phyloP scores from a whole-genome alignment of 2,797 vertebrate species.

The Apogon talboti region DNA sequence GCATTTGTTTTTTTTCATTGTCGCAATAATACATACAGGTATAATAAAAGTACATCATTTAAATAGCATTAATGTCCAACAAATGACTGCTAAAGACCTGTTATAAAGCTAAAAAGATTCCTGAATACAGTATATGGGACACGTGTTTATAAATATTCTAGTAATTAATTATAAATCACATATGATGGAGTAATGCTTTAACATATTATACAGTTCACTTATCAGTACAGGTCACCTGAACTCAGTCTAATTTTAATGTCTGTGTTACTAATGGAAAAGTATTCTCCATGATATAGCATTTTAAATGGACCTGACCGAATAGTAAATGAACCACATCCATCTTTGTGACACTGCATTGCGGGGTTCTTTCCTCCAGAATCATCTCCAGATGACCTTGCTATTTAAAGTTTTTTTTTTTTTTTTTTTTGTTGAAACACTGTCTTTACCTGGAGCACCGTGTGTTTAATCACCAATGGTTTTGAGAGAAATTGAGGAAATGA shows the following conservation, averaged over 20 bases:
- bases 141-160: slow-evolving; percentile 16
- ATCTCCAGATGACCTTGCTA: slow-evolving; percentile 80
- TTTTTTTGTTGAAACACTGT: slow-evolving; percentile 62
- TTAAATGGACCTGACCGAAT: slow-evolving; percentile 82
- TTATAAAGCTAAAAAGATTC: neutral
- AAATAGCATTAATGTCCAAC: neutral
- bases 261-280: slow-evolving; percentile 76
- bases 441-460: slow-evolving; percentile 52
- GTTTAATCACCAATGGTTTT: slow-evolving; percentile 56
- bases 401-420: slow-evolving; percentile 72
- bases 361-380: slow-evolving; percentile 75
- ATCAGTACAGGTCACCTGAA: slow-evolving; percentile 63
- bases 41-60: slow-evolving; percentile 23
- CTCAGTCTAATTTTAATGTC: slow-evolving; percentile 75
- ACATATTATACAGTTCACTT: slow-evolving; percentile 58
- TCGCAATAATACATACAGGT: neutral
- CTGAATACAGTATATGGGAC: neutral
- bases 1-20: slow-evolving; percentile 16
- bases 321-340: slow-evolving; percentile 84
- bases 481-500: slow-evolving; percentile 21
- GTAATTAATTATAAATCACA: slow-evolving; percentile 29
- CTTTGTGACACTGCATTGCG: slow-evolving; percentile 78
- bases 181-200: slow-evolving; percentile 42
- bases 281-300: slow-evolving; percentile 78
- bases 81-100: slow-evolving; percentile 1